phyloP scores from a whole-genome alignment of 2,113 vertebrate genomes.

The Okapia johnstoni region DNA sequence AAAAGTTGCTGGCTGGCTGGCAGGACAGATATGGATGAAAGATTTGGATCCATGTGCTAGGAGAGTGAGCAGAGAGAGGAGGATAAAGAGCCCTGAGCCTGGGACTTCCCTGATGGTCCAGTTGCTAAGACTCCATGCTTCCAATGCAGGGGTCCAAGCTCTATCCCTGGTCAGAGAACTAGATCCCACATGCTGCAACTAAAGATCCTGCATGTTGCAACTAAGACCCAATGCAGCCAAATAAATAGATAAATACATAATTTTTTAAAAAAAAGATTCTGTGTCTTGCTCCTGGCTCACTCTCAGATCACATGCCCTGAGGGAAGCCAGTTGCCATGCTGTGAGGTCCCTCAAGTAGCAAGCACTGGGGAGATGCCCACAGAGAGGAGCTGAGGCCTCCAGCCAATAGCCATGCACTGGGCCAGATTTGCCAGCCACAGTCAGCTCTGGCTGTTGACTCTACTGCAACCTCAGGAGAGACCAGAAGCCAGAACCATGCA shows the following conservation, averaged over 20 bases:
- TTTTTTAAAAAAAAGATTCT: background rate
- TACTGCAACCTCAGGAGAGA: background rate
- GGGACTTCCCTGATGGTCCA: background rate
- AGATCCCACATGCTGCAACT: background rate
- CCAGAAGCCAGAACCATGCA: background rate
- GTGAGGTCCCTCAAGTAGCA: background rate
- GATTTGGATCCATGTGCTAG: background rate
- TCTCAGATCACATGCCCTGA: background rate
- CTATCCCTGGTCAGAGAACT: background rate
- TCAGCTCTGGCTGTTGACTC: background rate
- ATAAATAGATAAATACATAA: background rate
- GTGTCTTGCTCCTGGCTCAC: background rate
- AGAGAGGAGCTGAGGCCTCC: background rate
- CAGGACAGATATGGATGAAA: background rate
- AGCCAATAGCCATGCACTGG: rapidly evolving
- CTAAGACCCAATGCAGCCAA: background rate
- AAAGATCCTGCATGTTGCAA: background rate
- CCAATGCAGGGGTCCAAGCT: background rate
- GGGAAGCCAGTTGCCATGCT: background rate
- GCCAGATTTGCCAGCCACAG: background rate
- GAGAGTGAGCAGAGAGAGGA: background rate
- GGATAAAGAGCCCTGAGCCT: slow-evolving; percentile 19
- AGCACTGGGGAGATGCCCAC: background rate
- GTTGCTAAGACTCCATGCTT: background rate
- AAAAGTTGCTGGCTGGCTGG: background rate